Evolutionary conservation across 2,113 vertebrate genomes (phyloP).

Genomic region (Emydura subglobosa): DNA sequence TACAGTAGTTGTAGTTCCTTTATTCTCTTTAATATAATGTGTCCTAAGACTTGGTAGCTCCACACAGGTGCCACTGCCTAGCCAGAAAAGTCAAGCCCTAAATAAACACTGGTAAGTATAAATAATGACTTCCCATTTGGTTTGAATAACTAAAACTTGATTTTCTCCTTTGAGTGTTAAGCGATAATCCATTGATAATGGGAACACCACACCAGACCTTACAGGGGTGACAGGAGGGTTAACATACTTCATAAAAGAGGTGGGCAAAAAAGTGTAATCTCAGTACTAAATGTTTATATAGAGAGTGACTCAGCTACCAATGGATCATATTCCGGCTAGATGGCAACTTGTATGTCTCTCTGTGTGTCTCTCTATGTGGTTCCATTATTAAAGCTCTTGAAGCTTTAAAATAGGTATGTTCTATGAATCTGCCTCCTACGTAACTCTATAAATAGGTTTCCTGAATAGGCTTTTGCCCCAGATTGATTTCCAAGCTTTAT

Average conservation of each 20-base stretch:
- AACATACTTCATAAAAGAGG: not conserved
- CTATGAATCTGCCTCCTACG: not conserved
- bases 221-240: not conserved
- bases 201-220: not conserved
- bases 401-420: not conserved
- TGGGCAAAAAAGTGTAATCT: not conserved
- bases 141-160: not conserved
- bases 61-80: not conserved
- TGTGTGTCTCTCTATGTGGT: not conserved
- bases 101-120: not conserved
- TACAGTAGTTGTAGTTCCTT: not conserved
- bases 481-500: slow-evolving; percentile 17
- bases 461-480: not conserved
- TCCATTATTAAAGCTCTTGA: not conserved
- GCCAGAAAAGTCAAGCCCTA: not conserved
- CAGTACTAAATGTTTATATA: not conserved
- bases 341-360: not conserved
- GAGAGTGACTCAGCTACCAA: not conserved
- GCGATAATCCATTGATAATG: not conserved
- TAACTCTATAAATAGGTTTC: not conserved
- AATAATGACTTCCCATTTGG: not conserved
- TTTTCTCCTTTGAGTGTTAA: not conserved
- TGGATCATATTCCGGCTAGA: not conserved
- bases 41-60: not conserved
- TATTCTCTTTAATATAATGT: not conserved